A percentile compares a stretch with the other conserved stretches of the same genome.
phyloP scores from a whole-genome alignment of 2,888 invertebrate genomes.

The Steinernema carpocapsae region DNA sequence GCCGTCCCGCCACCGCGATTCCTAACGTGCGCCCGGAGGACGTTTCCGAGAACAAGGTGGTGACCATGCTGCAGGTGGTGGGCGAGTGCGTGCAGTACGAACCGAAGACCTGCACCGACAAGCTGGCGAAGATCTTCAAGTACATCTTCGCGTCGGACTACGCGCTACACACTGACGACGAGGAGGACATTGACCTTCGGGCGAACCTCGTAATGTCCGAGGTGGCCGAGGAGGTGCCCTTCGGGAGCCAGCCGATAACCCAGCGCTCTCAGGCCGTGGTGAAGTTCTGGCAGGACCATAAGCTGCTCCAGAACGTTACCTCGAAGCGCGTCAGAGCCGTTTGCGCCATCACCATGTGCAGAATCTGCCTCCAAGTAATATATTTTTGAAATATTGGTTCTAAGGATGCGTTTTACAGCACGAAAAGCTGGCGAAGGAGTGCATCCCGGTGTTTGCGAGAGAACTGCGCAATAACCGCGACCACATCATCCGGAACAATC shows the following conservation, averaged over 20 bases:
- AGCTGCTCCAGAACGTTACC: neutral
- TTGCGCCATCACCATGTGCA: conserved; percentile 17
- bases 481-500: conserved; percentile 76
- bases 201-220: conserved; percentile 17
- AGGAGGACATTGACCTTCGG: neutral
- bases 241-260: neutral
- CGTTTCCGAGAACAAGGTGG: conserved; percentile 38
- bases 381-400: neutral
- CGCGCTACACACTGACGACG: neutral
- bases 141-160: conserved; percentile 46
- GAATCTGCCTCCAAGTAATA: conserved; percentile 32
- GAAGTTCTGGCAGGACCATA: neutral
- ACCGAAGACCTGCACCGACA: conserved; percentile 69
- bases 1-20: neutral
- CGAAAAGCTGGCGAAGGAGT: conserved; percentile 75
- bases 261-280: neutral
- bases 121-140: conserved; percentile 66
- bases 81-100: conserved; percentile 71
- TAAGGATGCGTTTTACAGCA: conserved; percentile 73
- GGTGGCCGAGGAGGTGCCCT: neutral
- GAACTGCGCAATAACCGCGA: conserved; percentile 74
- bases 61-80: conserved; percentile 54
- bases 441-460: conserved; percentile 76
- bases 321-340: neutral
- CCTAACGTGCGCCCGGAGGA: neutral